A percentile compares a stretch with the other conserved stretches of the same genome.
Evolutionary conservation across 2,888 invertebrate species (phyloP).

Genomic region (Synanthedon andrenaeformis): DNA sequence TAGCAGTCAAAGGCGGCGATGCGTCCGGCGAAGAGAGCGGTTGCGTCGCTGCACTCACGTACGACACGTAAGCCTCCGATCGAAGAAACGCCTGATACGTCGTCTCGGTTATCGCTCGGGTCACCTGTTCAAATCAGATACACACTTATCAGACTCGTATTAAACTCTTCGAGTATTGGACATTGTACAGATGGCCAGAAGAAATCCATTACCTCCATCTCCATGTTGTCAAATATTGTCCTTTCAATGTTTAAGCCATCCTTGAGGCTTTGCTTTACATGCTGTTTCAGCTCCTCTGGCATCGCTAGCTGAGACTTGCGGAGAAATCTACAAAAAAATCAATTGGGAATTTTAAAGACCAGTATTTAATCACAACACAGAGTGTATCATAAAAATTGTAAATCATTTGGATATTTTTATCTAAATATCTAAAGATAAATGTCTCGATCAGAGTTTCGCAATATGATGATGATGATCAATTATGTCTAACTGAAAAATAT

Average conservation of each 20-base stretch:
- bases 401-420: too few relatives aligned
- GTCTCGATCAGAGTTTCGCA: too few relatives aligned
- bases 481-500: too few relatives aligned
- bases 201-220: slow-evolving; percentile 68
- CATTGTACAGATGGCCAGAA: too few relatives aligned
- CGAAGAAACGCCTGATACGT: slow-evolving; percentile 93
- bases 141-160: background rate
- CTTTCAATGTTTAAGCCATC: slow-evolving; percentile 78
- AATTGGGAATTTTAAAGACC: background rate
- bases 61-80: slow-evolving; percentile 91
- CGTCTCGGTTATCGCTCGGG: slow-evolving; percentile 85
- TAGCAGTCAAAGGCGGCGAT: slow-evolving; percentile 18
- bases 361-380: too few relatives aligned
- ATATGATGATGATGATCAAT: too few relatives aligned
- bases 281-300: slow-evolving; percentile 82
- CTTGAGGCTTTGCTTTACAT: slow-evolving; percentile 80
- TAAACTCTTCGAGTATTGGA: too few relatives aligned
- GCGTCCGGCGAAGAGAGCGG: slow-evolving; percentile 75
- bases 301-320: slow-evolving; percentile 85
- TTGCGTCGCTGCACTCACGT: slow-evolving; percentile 86
- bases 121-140: slow-evolving; percentile 66
- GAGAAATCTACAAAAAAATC: slow-evolving; percentile 71
- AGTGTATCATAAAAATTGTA: too few relatives aligned
- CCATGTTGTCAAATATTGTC: slow-evolving; percentile 88
- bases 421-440: too few relatives aligned